Evolutionary conservation across 2,797 vertebrate genomes (phyloP).

Genomic region (Gymnothorax javanicus): DNA sequence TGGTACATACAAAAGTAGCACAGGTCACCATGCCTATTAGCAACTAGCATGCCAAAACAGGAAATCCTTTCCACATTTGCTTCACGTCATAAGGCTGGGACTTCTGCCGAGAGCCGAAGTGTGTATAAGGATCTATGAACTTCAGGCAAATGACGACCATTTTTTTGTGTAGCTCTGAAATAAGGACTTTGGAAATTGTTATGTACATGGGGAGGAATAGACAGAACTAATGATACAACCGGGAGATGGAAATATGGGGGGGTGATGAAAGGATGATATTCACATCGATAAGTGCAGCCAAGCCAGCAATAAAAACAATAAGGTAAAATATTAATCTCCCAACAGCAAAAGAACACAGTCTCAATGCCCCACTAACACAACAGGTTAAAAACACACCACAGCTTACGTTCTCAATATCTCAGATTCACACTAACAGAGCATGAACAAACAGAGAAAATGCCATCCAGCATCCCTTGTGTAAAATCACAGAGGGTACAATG

Average conservation of each 20-base stretch:
- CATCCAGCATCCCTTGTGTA: conserved; percentile 9
- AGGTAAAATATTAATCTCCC: conserved; percentile 97
- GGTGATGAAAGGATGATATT: conserved; percentile 64
- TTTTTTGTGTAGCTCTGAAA: conserved; percentile 10
- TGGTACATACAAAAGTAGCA: not conserved
- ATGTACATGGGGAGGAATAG: conserved; percentile 26
- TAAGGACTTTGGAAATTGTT: not conserved
- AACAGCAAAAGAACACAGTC: conserved; percentile 86
- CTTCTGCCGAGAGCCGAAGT: conserved; percentile 72
- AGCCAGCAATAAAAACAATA: conserved; percentile 91
- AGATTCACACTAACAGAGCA: not conserved
- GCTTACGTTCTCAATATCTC: not conserved
- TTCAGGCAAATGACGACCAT: conserved; percentile 3
- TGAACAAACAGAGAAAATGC: conserved; percentile 37
- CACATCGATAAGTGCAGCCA: conserved; percentile 90
- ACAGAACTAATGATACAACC: conserved; percentile 12
- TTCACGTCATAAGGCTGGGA: conserved; percentile 90
- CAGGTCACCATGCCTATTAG: conserved; percentile 3
- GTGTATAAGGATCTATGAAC: not conserved
- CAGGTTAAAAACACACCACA: conserved; percentile 36
- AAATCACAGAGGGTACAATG: not conserved
- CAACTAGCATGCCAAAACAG: conserved; percentile 79
- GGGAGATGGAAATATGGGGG: conserved; percentile 21
- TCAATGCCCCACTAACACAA: conserved; percentile 34
- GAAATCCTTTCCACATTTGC: conserved; percentile 92